phyloP scores from a whole-genome alignment of 2,113 vertebrate genomes.

The Isichthys henryi region DNA sequence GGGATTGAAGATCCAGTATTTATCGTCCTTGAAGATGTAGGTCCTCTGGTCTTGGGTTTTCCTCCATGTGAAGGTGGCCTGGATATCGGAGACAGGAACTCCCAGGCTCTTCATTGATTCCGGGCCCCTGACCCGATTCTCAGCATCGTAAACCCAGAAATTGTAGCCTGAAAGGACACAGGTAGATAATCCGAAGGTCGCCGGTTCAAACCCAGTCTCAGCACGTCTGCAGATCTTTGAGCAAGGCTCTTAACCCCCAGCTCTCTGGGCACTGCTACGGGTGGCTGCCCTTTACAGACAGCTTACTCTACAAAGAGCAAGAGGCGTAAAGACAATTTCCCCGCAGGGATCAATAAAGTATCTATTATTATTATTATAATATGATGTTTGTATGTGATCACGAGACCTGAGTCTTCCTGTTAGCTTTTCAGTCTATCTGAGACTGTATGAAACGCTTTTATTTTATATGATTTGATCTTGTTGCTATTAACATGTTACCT shows the following conservation, averaged over 20 bases:
- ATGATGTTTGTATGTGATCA: not conserved
- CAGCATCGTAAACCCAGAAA: slow-evolving; percentile 80
- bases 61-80: slow-evolving; percentile 79
- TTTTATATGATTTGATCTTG: not conserved
- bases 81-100: slow-evolving; percentile 57
- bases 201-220: no score
- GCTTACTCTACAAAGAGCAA: no score
- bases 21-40: slow-evolving; percentile 73
- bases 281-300: no score
- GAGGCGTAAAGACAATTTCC: no score
- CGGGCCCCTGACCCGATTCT: slow-evolving; percentile 70
- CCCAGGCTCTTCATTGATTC: slow-evolving; percentile 65
- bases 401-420: not conserved
- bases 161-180: slow-evolving; percentile 55
- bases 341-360: no score
- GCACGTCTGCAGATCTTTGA: no score
- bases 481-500: not conserved
- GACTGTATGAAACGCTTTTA: not conserved
- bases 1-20: slow-evolving; percentile 80
- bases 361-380: not conserved
- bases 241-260: no score
- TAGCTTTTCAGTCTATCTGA: not conserved
- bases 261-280: no score
- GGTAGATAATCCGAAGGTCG: no score
- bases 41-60: slow-evolving; percentile 69